phyloP scores from a whole-genome alignment of 2,797 vertebrate genomes.

The Gymnothorax reevesii region DNA sequence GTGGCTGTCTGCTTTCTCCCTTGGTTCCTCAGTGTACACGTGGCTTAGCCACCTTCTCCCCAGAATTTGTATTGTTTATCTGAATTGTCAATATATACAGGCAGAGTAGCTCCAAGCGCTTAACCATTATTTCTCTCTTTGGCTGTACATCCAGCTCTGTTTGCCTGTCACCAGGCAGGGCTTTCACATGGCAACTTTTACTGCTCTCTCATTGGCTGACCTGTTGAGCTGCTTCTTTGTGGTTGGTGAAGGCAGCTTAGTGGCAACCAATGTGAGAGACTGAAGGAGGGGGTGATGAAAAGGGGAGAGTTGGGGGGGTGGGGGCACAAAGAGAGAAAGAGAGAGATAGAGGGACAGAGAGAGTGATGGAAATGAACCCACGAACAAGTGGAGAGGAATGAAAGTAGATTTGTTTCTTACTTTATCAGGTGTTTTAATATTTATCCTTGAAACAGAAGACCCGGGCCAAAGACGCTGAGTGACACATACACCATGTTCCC shows the following conservation, averaged over 20 bases:
- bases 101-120: neutral
- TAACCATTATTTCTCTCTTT: neutral
- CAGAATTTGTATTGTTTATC: neutral
- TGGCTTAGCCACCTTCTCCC: neutral
- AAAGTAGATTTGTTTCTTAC: neutral
- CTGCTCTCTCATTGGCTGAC: conserved; percentile 11
- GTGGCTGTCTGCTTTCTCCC: neutral
- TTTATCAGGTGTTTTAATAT: too few species aligned
- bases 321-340: neutral
- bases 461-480: neutral
- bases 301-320: neutral
- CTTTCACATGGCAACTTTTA: conserved; percentile 24
- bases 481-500: neutral
- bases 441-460: neutral
- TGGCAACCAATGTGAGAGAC: conserved; percentile 20
- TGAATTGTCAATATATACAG: neutral
- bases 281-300: neutral
- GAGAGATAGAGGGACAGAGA: neutral
- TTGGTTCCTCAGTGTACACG: neutral
- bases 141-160: neutral
- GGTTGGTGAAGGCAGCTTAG: conserved; percentile 14
- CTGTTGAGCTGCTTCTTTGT: neutral
- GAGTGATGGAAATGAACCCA: neutral
- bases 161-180: neutral
- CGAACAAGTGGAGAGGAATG: neutral